Evolutionary conservation across 2,113 vertebrate species (phyloP).

Genomic region (Hemibagrus wyckioides): DNA sequence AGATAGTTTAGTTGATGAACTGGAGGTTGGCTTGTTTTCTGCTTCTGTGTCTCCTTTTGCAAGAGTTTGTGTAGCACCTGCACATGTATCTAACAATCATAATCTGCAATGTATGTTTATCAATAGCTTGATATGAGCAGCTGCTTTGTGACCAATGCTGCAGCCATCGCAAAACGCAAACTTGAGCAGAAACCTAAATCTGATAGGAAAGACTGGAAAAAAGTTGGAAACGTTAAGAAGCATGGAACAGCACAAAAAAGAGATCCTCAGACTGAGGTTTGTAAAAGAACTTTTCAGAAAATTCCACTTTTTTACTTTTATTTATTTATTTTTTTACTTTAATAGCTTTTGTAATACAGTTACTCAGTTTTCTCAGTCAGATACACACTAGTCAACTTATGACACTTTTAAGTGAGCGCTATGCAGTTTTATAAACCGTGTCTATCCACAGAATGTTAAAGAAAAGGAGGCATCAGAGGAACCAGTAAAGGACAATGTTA

Average conservation of each 20-base stretch:
- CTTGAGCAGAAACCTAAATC: slow-evolving; percentile 49
- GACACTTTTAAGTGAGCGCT: background rate
- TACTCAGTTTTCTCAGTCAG: background rate
- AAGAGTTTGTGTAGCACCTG: too few species aligned
- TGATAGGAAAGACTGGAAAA: slow-evolving; percentile 56
- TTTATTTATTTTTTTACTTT: background rate
- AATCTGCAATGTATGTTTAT: background rate
- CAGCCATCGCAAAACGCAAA: slow-evolving; percentile 52
- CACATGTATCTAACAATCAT: too few species aligned
- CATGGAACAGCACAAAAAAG: slow-evolving; percentile 12
- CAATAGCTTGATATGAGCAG: slow-evolving; percentile 66
- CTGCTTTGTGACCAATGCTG: slow-evolving; percentile 54
- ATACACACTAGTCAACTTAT: background rate
- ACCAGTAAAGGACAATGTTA: slow-evolving; percentile 44
- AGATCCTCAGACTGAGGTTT: slow-evolving; percentile 36
- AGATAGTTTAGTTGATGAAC: slow-evolving; percentile 36
- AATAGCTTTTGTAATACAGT: background rate
- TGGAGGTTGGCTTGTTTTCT: slow-evolving; percentile 60
- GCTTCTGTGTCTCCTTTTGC: background rate
- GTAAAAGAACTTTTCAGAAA: background rate
- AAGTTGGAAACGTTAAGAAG: slow-evolving; percentile 17
- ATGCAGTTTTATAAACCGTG: background rate
- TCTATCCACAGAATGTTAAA: slow-evolving; percentile 57
- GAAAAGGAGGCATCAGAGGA: slow-evolving; percentile 43
- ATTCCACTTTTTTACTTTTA: background rate